phyloP scores from a whole-genome alignment of 1,140 invertebrate species.

The Drosophila sturtevanti region DNA sequence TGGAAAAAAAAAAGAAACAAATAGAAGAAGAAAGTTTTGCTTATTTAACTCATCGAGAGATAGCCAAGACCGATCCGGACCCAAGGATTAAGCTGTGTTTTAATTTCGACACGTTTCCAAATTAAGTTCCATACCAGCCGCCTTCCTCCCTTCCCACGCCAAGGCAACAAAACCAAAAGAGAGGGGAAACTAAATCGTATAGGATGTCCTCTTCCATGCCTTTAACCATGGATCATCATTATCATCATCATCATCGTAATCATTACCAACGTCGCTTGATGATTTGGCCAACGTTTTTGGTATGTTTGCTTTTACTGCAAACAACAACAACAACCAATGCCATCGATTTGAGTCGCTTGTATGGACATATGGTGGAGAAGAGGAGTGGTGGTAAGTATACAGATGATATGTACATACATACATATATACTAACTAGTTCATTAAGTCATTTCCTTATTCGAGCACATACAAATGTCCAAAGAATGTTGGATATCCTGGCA shows the following conservation, averaged over 20 bases:
- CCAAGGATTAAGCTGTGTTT: conserved; percentile 36
- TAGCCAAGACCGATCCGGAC: not conserved
- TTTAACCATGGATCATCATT: conserved; percentile 55
- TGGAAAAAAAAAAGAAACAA: too few species aligned
- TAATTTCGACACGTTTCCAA: conserved; percentile 49
- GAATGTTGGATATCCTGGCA: not conserved
- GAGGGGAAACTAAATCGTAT: not conserved
- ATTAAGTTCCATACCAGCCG: conserved; percentile 8
- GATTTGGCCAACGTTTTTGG: conserved; percentile 67
- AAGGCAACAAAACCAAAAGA: not conserved
- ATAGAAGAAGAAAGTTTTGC: conserved; percentile 38
- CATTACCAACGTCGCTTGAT: conserved; percentile 42
- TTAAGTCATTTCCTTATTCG: conserved; percentile 13
- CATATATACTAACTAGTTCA: not conserved
- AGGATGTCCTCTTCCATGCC: conserved; percentile 51
- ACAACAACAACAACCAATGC: conserved; percentile 62
- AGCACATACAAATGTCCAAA: not conserved
- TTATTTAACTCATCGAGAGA: conserved; percentile 11
- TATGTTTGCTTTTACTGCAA: conserved; percentile 60
- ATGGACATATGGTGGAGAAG: conserved; percentile 81
- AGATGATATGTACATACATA: too few species aligned
- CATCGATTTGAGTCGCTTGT: conserved; percentile 82
- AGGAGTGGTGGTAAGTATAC: conserved; percentile 75
- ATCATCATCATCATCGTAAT: not conserved
- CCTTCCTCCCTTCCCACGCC: too few species aligned